Base-by-base conservation (phyloP, 2,113 vertebrate species). In the Callaeas wilsoni region DNA sequence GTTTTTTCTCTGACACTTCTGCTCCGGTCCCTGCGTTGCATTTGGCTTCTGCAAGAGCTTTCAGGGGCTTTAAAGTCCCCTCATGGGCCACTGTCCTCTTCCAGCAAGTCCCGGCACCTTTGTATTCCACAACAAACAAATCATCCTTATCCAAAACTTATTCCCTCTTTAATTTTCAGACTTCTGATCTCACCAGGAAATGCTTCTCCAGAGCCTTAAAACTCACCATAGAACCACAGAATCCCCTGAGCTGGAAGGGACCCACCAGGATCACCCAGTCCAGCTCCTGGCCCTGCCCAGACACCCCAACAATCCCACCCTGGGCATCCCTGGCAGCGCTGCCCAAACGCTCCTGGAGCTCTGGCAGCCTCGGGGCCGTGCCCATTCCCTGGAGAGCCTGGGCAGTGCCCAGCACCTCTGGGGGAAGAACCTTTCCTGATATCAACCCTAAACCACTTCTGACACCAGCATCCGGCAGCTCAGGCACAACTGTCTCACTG, bases 201-300 rank as follows among this genome's bases (percentile, higher is more conserved):
- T 0, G 2, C 16, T 41, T 60, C 70, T 41, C 44, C 27, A 55
- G 73, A 75, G 60, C 27, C 69, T 81, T 53, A 32, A 65, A 46
- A 42, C 25, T 70, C 65, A 68, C 9, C 55, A 82, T 0, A 6
- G 62, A 50, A 59, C n/a, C 52, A 44, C 39, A 47, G 39, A 60
- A 47, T 13, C 1, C 0, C 21, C 30, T 55, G 17, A 47, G 25
- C 46, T 41, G 69, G 26, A 4, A 42, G 4, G 6, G 39, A 10
- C 13, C 16, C n/a, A 12, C 25, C 1, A 4, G 39, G 53, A 60
- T 4, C 53, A 18, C 0, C 7, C 4, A 68, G 19, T 0, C 1
- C 77, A 53, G 1, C 20, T 0, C 60, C 39, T 44, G 33, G 0
- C 23, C 53, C 46, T 60, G 46, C 62, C 0, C 62, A 82, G 62